Conservation (phyloP, 1,140 invertebrate species). For the Pteromalus puparum region DNA sequence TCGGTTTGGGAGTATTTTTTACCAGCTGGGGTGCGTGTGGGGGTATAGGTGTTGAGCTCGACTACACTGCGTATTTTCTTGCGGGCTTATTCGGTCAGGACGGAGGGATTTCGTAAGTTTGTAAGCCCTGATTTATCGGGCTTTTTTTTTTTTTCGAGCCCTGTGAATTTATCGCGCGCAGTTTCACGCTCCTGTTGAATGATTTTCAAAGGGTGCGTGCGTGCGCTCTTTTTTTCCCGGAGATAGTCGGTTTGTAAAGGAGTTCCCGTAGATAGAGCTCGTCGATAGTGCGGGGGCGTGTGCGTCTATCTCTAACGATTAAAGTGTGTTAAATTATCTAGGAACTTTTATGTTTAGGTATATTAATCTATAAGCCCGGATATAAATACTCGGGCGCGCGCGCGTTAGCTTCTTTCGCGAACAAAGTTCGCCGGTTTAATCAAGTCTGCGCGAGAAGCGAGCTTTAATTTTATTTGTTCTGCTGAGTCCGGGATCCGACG, state of each 20-base stretch:
- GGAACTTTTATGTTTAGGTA: background rate
- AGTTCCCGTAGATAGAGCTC: too few relatives aligned
- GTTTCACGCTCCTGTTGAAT: background rate
- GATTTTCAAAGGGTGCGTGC: background rate
- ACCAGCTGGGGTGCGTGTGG: background rate
- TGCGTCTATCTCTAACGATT: background rate
- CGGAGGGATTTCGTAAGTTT: conserved; percentile 19
- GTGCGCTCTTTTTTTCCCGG: background rate
- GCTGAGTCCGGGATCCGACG: too few relatives aligned
- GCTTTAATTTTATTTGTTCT: conserved; percentile 13
- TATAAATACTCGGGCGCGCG: background rate
- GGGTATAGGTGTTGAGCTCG: conserved; percentile 12
- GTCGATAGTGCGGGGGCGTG: background rate
- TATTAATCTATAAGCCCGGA: background rate
- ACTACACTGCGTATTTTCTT: conserved; percentile 9
- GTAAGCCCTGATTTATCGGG: conserved; percentile 13
- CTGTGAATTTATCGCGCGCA: background rate
- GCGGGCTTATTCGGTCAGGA: conserved; percentile 15
- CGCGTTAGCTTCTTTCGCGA: background rate
- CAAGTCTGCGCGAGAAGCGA: background rate
- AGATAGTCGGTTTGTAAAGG: too few relatives aligned
- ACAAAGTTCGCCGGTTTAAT: conserved; percentile 1
- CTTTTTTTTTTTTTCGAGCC: background rate
- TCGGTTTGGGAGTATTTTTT: conserved; percentile 24
- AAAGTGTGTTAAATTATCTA: background rate